These are phyloP conservation scores for Dromaius novaehollandiae DNA, from an alignment of 2,113 vertebrate genomes.

Conservation along the genomic window DNA sequence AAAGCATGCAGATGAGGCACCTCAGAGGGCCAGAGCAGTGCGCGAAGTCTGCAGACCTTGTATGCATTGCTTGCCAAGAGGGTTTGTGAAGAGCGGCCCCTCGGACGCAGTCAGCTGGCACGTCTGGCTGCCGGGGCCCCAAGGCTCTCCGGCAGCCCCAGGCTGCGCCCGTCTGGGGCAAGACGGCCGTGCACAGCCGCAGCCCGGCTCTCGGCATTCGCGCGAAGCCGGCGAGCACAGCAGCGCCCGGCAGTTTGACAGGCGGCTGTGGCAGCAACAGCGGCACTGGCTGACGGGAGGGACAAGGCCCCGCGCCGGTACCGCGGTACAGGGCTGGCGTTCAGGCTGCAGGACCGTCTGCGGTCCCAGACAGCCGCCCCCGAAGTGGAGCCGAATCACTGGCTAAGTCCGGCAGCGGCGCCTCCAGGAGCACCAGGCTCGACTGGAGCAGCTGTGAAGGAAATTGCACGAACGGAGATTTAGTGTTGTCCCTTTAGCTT, in stretches of 20 bases:
- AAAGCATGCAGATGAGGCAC: background rate
- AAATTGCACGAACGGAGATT: constrained; percentile 65
- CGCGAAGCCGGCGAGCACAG: accelerated
- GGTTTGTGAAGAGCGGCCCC: accelerated
- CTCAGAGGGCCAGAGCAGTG: background rate
- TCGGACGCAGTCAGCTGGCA: accelerated
- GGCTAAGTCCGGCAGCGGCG: constrained; percentile 60
- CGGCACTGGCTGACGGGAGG: background rate
- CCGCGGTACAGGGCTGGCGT: constrained; percentile 42
- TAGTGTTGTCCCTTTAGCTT: constrained; percentile 59
- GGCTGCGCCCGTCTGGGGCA: background rate
- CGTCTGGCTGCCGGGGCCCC: background rate
- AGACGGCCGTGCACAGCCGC: background rate
- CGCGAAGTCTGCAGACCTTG: background rate
- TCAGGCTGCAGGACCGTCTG: constrained; percentile 54
- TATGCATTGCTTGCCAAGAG: too few relatives aligned
- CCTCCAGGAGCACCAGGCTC: constrained; percentile 59
- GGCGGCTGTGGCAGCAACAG: background rate
- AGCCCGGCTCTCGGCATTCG: background rate
- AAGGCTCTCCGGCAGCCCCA: accelerated
- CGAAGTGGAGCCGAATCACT: constrained; percentile 56
- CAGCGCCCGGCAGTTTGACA: background rate
- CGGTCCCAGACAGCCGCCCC: constrained; percentile 62
- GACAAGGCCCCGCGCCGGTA: background rate
- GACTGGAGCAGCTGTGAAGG: constrained; percentile 54